phyloP scores from a whole-genome alignment of 2,888 invertebrate genomes.

The Synanthedon andrenaeformis region DNA sequence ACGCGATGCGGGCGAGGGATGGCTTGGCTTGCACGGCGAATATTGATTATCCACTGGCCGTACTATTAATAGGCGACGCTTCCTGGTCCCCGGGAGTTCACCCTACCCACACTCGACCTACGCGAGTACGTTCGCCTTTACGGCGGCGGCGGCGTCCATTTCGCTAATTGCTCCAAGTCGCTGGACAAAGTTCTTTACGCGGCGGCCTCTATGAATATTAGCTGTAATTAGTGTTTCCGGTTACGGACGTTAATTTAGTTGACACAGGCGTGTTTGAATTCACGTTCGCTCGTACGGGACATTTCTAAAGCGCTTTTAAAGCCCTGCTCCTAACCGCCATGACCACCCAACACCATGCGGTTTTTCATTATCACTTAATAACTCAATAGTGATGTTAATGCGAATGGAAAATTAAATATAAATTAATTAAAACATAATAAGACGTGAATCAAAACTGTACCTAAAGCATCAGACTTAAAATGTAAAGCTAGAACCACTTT shows the following conservation, averaged over 20 bases:
- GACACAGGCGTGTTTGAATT: background rate
- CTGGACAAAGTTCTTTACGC: slow-evolving; percentile 13
- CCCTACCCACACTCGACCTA: background rate
- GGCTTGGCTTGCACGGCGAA: slow-evolving; percentile 32
- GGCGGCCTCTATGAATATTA: slow-evolving; percentile 3
- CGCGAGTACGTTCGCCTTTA: slow-evolving; percentile 1
- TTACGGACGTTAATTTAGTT: background rate
- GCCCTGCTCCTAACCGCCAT: too few species aligned
- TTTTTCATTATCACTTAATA: too few species aligned
- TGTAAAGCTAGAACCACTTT: too few species aligned
- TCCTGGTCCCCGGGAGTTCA: slow-evolving; percentile 1
- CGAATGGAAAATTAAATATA: too few species aligned
- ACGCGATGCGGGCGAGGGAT: slow-evolving; percentile 42
- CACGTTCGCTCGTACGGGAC: too few species aligned
- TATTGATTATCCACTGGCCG: slow-evolving; percentile 53
- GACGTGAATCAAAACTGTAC: too few species aligned
- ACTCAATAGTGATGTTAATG: too few species aligned
- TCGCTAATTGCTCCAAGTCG: slow-evolving; percentile 40
- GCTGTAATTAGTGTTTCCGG: slow-evolving; percentile 1
- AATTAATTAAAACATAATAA: too few species aligned
- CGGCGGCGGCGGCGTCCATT: slow-evolving; percentile 43
- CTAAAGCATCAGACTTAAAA: too few species aligned
- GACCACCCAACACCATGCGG: too few species aligned
- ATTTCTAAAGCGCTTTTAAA: too few species aligned
- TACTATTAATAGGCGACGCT: slow-evolving; percentile 47